Evolutionary conservation across 2,113 vertebrate species (phyloP), one percentile per base, ranked within the genome.

Genomic region (Gila orcuttii): DNA sequence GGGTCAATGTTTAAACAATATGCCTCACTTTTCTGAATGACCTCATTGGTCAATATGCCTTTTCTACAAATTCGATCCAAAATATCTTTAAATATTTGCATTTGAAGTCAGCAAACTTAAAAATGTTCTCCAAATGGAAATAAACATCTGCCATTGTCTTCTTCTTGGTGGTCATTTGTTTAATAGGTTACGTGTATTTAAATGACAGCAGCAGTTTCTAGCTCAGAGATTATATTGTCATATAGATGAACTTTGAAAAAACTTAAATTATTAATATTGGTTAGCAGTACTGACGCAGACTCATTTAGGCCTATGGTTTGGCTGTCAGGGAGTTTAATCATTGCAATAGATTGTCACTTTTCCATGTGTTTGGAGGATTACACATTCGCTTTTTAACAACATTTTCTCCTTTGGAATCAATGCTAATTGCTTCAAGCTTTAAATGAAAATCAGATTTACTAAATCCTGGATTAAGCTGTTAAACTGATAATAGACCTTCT

Each of bases 371-470:
- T 21, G 17, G 45, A 69, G 64, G 80, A 82, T 82, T 82, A 82
- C 23, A 47, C 19, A 19, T 82, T 69, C 4, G 11, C 31, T 69
- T 69, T 82, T 69, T 50, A 50, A 13, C 25, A 52, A 87, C 89
- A 94, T 93, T 93, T 94, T 93, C 92, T 81, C 88, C 82, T 83
- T 13, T 28, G 31, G 79, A 74, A 83, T 73, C 47, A 17, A 42
- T 39, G 64, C 21, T 23, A 73, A n/a, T 21, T n/a, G 25, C 75
- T 36, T 42, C 9, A 62, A 1, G 79, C n/a, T 52, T 82, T 25
- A 57, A 52, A 57, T 42, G 75, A 84, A 83, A 83, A 83, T 79
- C 69, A 82, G 75, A 84, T 84, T 42, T 59, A 68, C 73, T 60
- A 83, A 85, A 83, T 85, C 82, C 79, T 57, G 23, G 45, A 12